Evolutionary conservation across 2,113 vertebrate species (phyloP), one percentile per base, ranked within the genome.

Genomic region (Crotalus tigris): DNA sequence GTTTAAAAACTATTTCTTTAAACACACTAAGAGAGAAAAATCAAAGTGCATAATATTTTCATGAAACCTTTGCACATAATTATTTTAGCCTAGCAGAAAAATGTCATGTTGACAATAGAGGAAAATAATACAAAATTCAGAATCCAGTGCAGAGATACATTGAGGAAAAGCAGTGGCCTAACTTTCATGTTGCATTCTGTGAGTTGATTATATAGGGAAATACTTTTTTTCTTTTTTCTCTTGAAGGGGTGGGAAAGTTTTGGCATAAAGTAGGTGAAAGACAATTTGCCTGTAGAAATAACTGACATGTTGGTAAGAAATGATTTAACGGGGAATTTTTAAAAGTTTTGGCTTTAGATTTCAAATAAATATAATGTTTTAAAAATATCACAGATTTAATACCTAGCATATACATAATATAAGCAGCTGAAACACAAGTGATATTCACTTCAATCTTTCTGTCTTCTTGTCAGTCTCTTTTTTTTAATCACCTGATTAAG

Each of bases 311-410:
- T 97, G 96, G 96, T 97, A 91, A 97, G 96, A 97, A 97, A 95
- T 97, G 97, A 75, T 97, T 96, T 97, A 96, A 96, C 91, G 64
- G 94, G 94, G 92, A 90, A 96, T 96, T 96, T 97, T 96, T 96
- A 96, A 92, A 92, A 94, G 88, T 97, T 97, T 97, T 97, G 97
- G 97, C 97, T 98, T 98, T 98, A 98, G 97, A 97, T 96, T 98
- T 96, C 96, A 97, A 97, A 95, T 96, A 96, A 98, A 98, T 95
- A 93, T 97, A 94, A 97, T 97, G 95, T 97, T 97, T 98, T 97
- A 94, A 98, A 97, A 97, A 93, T 97, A 97, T 97, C 97, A 97
- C 97, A 97, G 96, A 97, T 97, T 97, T 97, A 97, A 97, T 97
- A 97, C 97, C 96, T 97, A 97, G 96, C 0, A 0, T 95, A 97